Evolutionary conservation across 2,113 vertebrate species (phyloP).

Genomic region (Tautogolabrus adspersus): DNA sequence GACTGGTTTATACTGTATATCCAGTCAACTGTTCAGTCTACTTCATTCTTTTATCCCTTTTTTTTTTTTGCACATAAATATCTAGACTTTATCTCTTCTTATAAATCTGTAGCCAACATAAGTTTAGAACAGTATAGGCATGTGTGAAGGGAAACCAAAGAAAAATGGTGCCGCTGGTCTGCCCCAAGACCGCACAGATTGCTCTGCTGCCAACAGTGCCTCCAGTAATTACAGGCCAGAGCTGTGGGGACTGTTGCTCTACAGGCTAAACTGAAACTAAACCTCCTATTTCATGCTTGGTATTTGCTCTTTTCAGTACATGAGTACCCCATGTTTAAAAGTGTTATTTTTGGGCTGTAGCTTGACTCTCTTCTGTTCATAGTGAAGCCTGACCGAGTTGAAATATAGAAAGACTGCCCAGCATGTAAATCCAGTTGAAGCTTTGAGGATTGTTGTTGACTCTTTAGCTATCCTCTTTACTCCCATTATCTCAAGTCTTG

Average conservation of each 20-base stretch:
- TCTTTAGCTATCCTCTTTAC: slow-evolving; percentile 12
- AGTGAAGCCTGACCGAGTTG: slow-evolving; percentile 37
- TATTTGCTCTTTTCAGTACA: slow-evolving; percentile 75
- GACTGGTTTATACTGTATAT: not conserved
- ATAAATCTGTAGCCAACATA: slow-evolving; percentile 23
- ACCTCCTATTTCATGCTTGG: slow-evolving; percentile 74
- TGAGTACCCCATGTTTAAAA: slow-evolving; percentile 69
- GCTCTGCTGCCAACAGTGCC: slow-evolving; percentile 73
- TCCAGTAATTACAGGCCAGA: slow-evolving; percentile 79
- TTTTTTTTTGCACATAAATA: slow-evolving; percentile 5
- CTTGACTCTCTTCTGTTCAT: slow-evolving; percentile 67
- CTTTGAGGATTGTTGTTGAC: slow-evolving; percentile 35
- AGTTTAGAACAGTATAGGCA: slow-evolving; percentile 39
- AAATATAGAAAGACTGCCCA: slow-evolving; percentile 46
- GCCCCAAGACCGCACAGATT: slow-evolving; percentile 67
- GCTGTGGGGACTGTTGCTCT: slow-evolving; percentile 70
- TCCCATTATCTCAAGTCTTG: not conserved
- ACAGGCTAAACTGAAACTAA: slow-evolving; percentile 77
- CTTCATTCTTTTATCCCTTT: not conserved
- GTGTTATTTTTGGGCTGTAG: slow-evolving; percentile 76
- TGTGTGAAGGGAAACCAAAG: slow-evolving; percentile 63
- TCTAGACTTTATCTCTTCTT: slow-evolving; percentile 20
- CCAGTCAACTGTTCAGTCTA: not conserved
- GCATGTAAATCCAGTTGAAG: slow-evolving; percentile 28
- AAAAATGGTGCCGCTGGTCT: slow-evolving; percentile 73